These are phyloP conservation scores for Micrasema longulum DNA, from an alignment of 1,140 invertebrate species.

Conservation along the genomic window DNA sequence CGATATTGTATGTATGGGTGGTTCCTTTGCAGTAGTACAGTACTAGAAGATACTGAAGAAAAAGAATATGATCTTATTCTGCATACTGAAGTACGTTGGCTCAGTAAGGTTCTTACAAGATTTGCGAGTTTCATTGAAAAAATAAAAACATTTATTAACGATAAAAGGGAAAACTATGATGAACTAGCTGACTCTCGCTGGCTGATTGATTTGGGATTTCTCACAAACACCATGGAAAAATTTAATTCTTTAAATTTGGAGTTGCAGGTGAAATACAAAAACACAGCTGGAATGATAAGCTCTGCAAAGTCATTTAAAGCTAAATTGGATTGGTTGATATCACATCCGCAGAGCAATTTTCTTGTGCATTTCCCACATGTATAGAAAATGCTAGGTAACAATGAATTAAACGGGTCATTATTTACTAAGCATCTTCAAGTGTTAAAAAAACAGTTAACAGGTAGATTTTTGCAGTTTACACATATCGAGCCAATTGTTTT, in stretches of 20 bases:
- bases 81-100: background rate
- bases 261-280: constrained; percentile 12
- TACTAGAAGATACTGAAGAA: background rate
- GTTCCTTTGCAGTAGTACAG: background rate
- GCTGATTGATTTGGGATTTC: constrained; percentile 2
- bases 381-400: too few species aligned
- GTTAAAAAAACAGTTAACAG: too few species aligned
- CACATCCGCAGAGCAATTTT: background rate
- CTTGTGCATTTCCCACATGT: background rate
- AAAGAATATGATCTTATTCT: background rate
- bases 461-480: too few species aligned
- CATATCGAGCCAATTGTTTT: too few species aligned
- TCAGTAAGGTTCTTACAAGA: background rate
- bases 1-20: background rate
- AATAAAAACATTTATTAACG: background rate
- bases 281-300: constrained; percentile 3
- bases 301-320: constrained; percentile 13
- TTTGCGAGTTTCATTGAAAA: background rate
- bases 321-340: constrained; percentile 4
- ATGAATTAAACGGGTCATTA: too few species aligned
- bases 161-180: background rate
- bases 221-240: constrained; percentile 23
- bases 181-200: too few species aligned
- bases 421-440: too few species aligned
- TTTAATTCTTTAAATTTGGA: constrained; percentile 18